Base-by-base conservation (phyloP, 2,797 vertebrate genomes). In the Chrosomus eos region DNA sequence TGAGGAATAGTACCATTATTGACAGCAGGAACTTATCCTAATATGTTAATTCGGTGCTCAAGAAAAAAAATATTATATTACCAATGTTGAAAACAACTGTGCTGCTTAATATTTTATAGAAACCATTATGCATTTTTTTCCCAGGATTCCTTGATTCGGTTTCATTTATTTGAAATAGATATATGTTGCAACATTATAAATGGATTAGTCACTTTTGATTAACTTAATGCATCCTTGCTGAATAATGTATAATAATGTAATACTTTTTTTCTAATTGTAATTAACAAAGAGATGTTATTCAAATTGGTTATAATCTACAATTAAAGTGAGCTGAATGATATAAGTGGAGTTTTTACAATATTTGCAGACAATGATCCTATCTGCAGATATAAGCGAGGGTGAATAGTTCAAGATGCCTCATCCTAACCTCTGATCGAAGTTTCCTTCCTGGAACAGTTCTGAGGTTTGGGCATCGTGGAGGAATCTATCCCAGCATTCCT, bases 401-500 rank as follows among this genome's bases (percentile, higher is more conserved):
- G 68, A 58, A 70, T 38, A n/a, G 36, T n/a, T 40, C 23, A 10
- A 19, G 60, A 67, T 18, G 38, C 26, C 38, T 43, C 68, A 62
- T 28, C 51, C 90, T 28, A 94, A 97, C 98, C 97, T 97, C 87
- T 96, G 95, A 53, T 99, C 98, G 72, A 97, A 92, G 66, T 98
- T 96, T 0, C 94, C 93, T 26, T 96, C 96, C 33, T 97, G 90
- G 36, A 97, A 99, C 58, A 96, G 93, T 76, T 99, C 97, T 0
- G 97, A 96, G 9, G 97, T 95, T 62, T 97, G 95, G 43, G 97
- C 94, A 51, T 99, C 98, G 38, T 99, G 97, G 78, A 99, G 95
- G 91, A 99, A 98, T 85, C 97, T 92, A 90, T 99, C 98, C 98
- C 98, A 99, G 89, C 97, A 99, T 89, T 99, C 98, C 89, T 97